Conservation (phyloP, 2,797 vertebrate genomes). For the Fundulus diaphanus region DNA sequence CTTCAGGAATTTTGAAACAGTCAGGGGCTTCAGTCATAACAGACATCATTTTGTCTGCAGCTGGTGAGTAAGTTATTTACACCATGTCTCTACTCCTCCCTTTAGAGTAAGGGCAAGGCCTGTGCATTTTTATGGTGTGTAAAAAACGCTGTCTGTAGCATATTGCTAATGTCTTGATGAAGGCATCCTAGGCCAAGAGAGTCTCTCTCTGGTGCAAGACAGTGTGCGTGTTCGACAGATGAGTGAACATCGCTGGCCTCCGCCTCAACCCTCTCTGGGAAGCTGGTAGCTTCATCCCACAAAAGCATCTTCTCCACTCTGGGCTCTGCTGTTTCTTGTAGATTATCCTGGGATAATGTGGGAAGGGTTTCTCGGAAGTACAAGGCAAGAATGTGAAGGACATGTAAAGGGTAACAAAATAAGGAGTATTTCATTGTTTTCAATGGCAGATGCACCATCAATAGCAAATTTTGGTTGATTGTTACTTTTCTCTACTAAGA, state of each 20-base stretch:
- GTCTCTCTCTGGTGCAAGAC: slow-evolving; percentile 67
- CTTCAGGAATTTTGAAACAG: slow-evolving; percentile 1
- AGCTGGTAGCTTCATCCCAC: slow-evolving; percentile 61
- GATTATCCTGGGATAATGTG: slow-evolving; percentile 55
- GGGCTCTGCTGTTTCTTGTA: slow-evolving; percentile 41
- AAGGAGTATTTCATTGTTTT: slow-evolving; percentile 5
- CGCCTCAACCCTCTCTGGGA: slow-evolving; percentile 79
- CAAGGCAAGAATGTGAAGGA: slow-evolving; percentile 47
- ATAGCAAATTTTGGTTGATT: background rate
- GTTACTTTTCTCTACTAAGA: background rate
- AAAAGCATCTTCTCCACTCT: slow-evolving; percentile 61
- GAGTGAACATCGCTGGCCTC: slow-evolving; percentile 74
- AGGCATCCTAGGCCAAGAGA: slow-evolving; percentile 65
- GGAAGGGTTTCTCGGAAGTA: slow-evolving; percentile 54
- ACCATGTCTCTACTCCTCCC: slow-evolving; percentile 45
- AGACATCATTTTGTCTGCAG: slow-evolving; percentile 37
- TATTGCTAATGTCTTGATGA: slow-evolving; percentile 77
- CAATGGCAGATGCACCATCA: background rate
- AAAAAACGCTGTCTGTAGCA: slow-evolving; percentile 70
- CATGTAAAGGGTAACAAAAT: slow-evolving; percentile 43
- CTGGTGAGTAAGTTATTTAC: slow-evolving; percentile 42
- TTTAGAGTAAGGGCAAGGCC: slow-evolving; percentile 48
- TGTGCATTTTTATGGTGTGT: slow-evolving; percentile 58
- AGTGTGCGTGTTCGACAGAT: slow-evolving; percentile 74
- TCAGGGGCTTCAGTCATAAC: slow-evolving; percentile 6